Evolutionary conservation across 1,140 invertebrate genomes (phyloP), one percentile per base, ranked within the genome.

Genomic region (Drosophila repletoides): DNA sequence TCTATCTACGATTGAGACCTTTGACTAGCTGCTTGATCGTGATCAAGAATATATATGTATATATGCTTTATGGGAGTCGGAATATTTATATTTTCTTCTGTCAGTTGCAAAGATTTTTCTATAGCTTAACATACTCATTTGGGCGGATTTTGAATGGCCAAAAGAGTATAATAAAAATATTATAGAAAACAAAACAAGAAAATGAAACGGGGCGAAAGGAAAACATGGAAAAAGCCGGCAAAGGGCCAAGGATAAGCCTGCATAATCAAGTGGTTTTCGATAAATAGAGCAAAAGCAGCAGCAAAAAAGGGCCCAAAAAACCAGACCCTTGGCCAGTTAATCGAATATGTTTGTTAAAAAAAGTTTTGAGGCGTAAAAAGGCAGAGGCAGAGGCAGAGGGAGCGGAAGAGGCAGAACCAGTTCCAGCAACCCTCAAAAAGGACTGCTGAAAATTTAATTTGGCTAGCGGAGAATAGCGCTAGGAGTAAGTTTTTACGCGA

Each of bases 221-320:
- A 52, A 61, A 61, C 36, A 61, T 46, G 29, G 53, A 43, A 34
- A 52, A 72, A 51, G 29, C 69, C 31, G 28, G 40, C 36, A 71
- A 60, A 67, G 63, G 72, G 26, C 55, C 41, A 65, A 43, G 81
- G 72, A 73, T 87, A 88, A 87, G 72, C 81, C 81, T 87, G 81
- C 81, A 87, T 87, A 87, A 87, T 87, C 81, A 87, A 87, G 81
- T 81, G 81, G 83, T 87, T 81, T 87, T 76, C 81, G 73, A 87
- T 87, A 87, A 87, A 87, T 87, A 87, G 83, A 74, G 71, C 81
- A 74, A 49, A 48, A n/a, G n/a, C n/a, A n/a, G 53, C 61, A 59
- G 22, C 29, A 33, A 64, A 72, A 72, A 56, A 26, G 61, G 53
- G 36, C 55, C 46, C 41, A 19, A 19, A 5, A 10, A 41, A 21